Conservation (phyloP, 1,140 invertebrate genomes). For the Scaptomyza graminum region DNA sequence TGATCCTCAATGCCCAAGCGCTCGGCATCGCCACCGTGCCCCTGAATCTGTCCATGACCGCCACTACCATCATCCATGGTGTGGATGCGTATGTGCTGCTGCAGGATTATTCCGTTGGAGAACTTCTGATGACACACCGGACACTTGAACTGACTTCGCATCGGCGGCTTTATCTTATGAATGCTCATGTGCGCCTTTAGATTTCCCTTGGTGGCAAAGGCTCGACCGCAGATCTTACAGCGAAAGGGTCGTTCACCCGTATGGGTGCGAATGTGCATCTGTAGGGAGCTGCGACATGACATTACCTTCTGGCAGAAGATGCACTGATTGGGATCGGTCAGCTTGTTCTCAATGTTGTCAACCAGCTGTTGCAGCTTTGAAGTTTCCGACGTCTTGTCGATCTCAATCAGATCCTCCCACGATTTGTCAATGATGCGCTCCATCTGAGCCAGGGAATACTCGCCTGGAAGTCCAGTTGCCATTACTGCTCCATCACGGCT, state of each 20-base stretch:
- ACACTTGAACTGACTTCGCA: slow-evolving; percentile 97
- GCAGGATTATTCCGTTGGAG: slow-evolving; percentile 96
- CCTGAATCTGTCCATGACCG: slow-evolving; percentile 58
- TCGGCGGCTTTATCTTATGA: slow-evolving; percentile 95
- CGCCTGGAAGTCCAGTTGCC: slow-evolving; percentile 33
- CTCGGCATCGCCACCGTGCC: slow-evolving; percentile 29
- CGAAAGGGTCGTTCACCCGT: slow-evolving; percentile 96
- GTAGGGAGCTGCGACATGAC: slow-evolving; percentile 98
- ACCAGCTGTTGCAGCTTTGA: slow-evolving; percentile 97
- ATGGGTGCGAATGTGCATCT: slow-evolving; percentile 98
- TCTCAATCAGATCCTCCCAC: slow-evolving; percentile 98
- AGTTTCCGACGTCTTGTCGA: slow-evolving; percentile 93
- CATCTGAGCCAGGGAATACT: slow-evolving; percentile 74
- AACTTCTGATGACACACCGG: slow-evolving; percentile 99
- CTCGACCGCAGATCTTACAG: slow-evolving; percentile 97
- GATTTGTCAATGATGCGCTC: slow-evolving; percentile 90
- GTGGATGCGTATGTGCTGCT: slow-evolving; percentile 97
- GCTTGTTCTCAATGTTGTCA: slow-evolving; percentile 97
- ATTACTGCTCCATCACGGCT: slow-evolving; percentile 48
- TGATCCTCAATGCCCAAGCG: slow-evolving; percentile 70
- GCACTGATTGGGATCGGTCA: slow-evolving; percentile 98
- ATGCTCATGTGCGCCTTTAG: slow-evolving; percentile 99
- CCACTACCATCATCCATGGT: slow-evolving; percentile 89
- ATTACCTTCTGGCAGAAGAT: slow-evolving; percentile 98
- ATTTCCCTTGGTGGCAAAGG: slow-evolving; percentile 99